These are phyloP conservation scores for Danio choprae DNA, from an alignment of 2,797 vertebrate species.

Conservation along the genomic window DNA sequence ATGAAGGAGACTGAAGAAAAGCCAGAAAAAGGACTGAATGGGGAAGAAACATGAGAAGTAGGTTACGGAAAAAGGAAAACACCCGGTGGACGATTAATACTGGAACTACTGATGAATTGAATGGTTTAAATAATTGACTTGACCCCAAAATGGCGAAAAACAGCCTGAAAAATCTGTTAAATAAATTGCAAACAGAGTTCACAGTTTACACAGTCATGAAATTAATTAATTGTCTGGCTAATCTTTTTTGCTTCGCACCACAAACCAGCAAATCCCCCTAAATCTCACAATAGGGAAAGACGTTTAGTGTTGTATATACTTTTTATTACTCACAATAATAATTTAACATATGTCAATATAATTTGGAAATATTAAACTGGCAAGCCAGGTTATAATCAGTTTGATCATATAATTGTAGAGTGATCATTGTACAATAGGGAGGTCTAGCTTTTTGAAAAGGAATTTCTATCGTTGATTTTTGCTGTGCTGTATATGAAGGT, in stretches of 20 bases:
- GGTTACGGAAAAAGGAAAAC: neutral
- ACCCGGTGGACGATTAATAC: neutral
- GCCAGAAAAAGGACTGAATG: conserved; percentile 37
- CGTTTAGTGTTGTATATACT: neutral
- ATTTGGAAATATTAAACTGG: neutral
- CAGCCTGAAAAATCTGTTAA: neutral
- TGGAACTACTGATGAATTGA: neutral
- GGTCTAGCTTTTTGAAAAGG: neutral
- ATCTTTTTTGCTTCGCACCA: neutral
- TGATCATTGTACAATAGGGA: neutral
- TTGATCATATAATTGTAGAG: neutral
- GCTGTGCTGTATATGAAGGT: neutral
- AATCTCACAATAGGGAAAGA: neutral
- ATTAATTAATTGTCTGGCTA: neutral
- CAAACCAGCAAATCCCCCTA: neutral
- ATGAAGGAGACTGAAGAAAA: conserved; percentile 56
- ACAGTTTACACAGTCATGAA: neutral
- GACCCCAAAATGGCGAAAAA: neutral
- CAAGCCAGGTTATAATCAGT: neutral
- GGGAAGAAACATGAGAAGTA: conserved; percentile 16
- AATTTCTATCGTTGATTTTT: neutral
- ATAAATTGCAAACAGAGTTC: neutral
- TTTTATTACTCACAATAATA: neutral
- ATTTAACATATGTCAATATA: neutral
- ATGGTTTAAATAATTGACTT: neutral